Conservation (phyloP, 2,888 invertebrate species). For the Operophtera brumata region DNA sequence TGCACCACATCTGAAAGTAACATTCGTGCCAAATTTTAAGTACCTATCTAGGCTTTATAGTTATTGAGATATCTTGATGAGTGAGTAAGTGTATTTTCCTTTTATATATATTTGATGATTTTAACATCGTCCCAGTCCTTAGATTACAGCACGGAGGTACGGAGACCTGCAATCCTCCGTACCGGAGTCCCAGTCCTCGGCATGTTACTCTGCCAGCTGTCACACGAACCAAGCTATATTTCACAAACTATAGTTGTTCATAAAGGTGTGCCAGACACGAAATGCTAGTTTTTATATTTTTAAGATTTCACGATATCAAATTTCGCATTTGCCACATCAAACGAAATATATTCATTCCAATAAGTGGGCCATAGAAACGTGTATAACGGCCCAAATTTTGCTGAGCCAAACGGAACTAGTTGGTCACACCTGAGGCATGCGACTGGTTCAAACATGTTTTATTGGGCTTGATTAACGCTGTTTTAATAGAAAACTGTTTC, state of each 20-base stretch:
- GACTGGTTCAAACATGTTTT: conserved; percentile 61
- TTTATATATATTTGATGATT: no score
- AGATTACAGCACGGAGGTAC: no score
- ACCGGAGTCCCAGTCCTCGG: no score
- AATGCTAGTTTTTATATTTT: background rate
- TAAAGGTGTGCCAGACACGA: background rate
- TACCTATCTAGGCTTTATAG: no score
- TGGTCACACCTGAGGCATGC: conserved; percentile 67
- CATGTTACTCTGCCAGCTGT: no score
- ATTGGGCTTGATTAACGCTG: conserved; percentile 43
- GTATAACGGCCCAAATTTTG: conserved; percentile 70
- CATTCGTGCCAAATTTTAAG: no score
- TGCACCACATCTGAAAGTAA: no score
- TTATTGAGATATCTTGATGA: no score
- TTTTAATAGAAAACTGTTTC: conserved; percentile 46
- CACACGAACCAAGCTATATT: no score
- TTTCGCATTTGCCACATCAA: conserved; percentile 34
- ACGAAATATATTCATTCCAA: conserved; percentile 30
- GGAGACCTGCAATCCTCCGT: no score
- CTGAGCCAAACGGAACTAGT: conserved; percentile 44
- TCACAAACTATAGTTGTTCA: background rate
- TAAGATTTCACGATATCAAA: conserved; percentile 15
- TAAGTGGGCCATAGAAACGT: conserved; percentile 68
- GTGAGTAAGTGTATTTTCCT: no score
- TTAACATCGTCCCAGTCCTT: no score